Evolutionary conservation across 2,888 invertebrate genomes (phyloP), one percentile per base, ranked within the genome.

Genomic region (Lasioglossum oenotherae): DNA sequence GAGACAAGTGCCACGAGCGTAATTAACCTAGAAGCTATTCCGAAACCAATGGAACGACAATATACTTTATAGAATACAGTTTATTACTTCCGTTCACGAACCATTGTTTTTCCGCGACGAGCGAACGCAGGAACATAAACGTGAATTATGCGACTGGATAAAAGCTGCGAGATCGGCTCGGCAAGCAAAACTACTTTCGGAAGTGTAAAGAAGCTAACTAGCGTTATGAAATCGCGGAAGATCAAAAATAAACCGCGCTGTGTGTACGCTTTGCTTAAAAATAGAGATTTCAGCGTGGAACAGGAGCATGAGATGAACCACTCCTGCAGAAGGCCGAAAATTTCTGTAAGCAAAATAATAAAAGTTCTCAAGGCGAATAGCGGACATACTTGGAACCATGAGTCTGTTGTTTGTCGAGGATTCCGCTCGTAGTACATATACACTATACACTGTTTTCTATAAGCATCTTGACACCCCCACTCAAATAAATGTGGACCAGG

Each of bases 271-370:
- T 74, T 78, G 76, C 84, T 87, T 84, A 87, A 87, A 87, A 88
- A 84, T 85, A 87, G 81, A 82, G 82, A 75, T 74, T 87, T 80
- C 76, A 64, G 35, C 60, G n/a, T 77, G 80, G 74, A 79, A 81
- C 60, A 80, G 80, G 74, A 84, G 46, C 78, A 67, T 74, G 87
- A 88, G 84, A 82, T 85, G 82, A 87, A 53, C 87, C 88, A 88
- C 71, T 82, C 84, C 5, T 49, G 79, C 82, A 87, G 82, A 85
- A 84, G 87, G 73, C 80, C 41, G 64, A 38, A 41, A 38, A 83
- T 85, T 85, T 79, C 79, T 72, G 71, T 73, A 85, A 87, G 64
- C 79, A 82, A 82, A 87, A 79, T 87, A 85, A 82, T 78, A 82
- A 81, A 81, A 81, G 27, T 71, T 41, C 64, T 27, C 16, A 57